A percentile compares a stretch with the other conserved stretches of the same genome.
These are phyloP conservation scores for Scaptomyza reducta DNA, from an alignment of 2,888 invertebrate species.

Conservation along the genomic window DNA sequence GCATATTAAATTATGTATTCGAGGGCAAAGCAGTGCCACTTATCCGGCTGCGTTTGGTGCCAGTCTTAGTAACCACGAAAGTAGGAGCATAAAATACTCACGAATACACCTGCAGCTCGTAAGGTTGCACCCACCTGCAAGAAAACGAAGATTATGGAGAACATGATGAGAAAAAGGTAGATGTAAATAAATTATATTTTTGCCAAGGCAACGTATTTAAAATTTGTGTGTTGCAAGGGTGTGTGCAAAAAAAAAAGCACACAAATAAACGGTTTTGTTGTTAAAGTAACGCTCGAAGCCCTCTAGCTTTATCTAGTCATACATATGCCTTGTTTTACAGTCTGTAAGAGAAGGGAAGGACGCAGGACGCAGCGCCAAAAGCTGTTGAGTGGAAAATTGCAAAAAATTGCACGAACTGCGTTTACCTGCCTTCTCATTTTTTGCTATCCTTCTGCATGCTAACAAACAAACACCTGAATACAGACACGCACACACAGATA, in stretches of 20 bases:
- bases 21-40: not conserved
- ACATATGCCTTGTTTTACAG: not conserved
- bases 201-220: conserved; percentile 15
- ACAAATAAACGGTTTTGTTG: conserved; percentile 61
- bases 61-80: not conserved
- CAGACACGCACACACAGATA: conserved; percentile 7
- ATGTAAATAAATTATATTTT: conserved; percentile 46
- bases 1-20: not conserved
- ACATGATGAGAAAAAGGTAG: not conserved
- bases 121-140: conserved; percentile 26
- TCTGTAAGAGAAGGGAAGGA: conserved; percentile 9
- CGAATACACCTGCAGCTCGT: conserved; percentile 1
- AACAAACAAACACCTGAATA: conserved; percentile 29
- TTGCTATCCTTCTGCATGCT: not conserved
- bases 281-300: conserved; percentile 43
- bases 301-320: conserved; percentile 14
- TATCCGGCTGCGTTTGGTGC: conserved; percentile 1
- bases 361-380: conserved; percentile 29
- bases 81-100: conserved; percentile 1
- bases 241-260: conserved; percentile 50
- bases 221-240: conserved; percentile 6
- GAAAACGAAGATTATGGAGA: not conserved
- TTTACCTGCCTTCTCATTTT: conserved; percentile 41
- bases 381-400: conserved; percentile 75
- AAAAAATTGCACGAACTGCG: conserved; percentile 67